Conservation (phyloP, 2,113 vertebrate species). For the Rhynchopsitta pachyrhyncha region DNA sequence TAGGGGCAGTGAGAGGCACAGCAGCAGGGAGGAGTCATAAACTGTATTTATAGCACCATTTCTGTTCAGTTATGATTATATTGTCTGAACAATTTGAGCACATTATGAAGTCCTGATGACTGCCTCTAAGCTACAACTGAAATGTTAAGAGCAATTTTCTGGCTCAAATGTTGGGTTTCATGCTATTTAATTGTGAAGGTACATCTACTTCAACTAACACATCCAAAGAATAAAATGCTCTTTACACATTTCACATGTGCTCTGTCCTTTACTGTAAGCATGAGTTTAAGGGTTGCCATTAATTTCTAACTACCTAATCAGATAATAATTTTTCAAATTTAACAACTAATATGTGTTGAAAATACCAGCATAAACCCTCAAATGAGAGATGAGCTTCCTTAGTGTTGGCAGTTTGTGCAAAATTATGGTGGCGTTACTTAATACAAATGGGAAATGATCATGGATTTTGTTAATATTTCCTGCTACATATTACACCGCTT, state of each 20-base stretch:
- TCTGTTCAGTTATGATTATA: neutral
- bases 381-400: neutral
- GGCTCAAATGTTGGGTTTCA: neutral
- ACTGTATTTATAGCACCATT: neutral
- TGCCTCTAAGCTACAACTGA: neutral
- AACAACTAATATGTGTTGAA: neutral
- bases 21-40: neutral
- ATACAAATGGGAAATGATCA: rapidly evolving
- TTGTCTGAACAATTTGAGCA: neutral
- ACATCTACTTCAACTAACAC: neutral
- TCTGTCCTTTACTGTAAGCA: neutral
- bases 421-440: neutral
- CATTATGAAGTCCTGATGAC: too few species aligned
- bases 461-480: neutral
- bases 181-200: neutral
- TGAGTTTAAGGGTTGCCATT: neutral
- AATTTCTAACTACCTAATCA: neutral
- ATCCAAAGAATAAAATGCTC: neutral
- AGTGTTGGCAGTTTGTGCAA: neutral
- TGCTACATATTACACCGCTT: neutral
- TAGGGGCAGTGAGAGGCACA: neutral
- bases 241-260: neutral
- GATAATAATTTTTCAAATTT: neutral
- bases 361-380: neutral
- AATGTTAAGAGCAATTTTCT: neutral